These are phyloP conservation scores for Melopsittacus undulatus DNA, from an alignment of 2,797 vertebrate genomes.

Conservation along the genomic window DNA sequence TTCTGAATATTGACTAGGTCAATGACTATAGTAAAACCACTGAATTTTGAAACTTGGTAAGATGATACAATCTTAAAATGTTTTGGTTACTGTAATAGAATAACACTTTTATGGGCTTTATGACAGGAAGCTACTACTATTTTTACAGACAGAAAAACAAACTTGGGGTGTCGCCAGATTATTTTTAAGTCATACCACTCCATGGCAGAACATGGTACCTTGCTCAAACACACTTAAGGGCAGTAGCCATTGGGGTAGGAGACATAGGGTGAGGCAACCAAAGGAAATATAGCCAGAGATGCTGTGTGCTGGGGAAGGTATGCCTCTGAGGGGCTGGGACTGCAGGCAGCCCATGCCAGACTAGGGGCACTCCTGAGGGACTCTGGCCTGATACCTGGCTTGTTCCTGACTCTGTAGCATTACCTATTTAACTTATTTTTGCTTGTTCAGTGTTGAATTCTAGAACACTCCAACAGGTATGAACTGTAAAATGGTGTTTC, in stretches of 20 bases:
- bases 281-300: not conserved
- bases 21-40: not conserved
- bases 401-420: not conserved
- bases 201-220: not conserved
- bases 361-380: not conserved
- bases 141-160: not conserved
- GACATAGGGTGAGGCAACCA: not conserved
- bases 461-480: not conserved
- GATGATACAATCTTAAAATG: not conserved
- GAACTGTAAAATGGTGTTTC: not conserved
- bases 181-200: not conserved
- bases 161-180: not conserved
- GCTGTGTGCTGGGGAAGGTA: not conserved
- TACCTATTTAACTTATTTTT: not conserved
- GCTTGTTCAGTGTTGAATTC: not conserved
- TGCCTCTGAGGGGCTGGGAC: not conserved
- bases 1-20: not conserved
- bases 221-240: not conserved
- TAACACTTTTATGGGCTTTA: not conserved
- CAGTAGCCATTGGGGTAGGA: not conserved
- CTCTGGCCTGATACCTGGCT: not conserved
- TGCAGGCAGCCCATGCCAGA: rapidly evolving
- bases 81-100: not conserved
- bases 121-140: not conserved
- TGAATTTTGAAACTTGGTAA: not conserved